Percentiles rank a stretch among this genome's conserved stretches.
These are phyloP conservation scores for Sphaeridia pumilis DNA, from an alignment of 2,888 invertebrate species.

Conservation along the genomic window DNA sequence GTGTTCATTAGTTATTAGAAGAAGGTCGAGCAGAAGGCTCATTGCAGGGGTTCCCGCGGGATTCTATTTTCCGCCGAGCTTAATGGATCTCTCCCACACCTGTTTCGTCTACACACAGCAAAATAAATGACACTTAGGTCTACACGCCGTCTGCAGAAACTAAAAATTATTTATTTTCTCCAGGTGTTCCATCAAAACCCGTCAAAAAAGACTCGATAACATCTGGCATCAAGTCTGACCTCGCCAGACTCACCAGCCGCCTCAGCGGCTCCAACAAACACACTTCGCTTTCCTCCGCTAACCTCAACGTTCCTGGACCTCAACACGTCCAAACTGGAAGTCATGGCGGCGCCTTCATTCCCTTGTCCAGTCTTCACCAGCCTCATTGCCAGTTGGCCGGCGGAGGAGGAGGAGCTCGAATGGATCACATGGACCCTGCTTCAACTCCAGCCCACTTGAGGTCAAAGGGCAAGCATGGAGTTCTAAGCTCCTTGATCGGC, in stretches of 20 bases:
- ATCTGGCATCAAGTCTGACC: constrained; percentile 23
- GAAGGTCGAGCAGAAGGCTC: too few relatives aligned
- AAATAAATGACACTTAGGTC: too few relatives aligned
- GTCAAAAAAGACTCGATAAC: constrained; percentile 19
- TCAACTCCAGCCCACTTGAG: constrained; percentile 12
- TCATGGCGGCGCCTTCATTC: constrained; percentile 40
- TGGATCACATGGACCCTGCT: constrained; percentile 35
- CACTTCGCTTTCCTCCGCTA: neutral
- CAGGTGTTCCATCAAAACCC: constrained; percentile 9
- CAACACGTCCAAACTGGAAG: constrained; percentile 21
- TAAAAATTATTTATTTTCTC: too few relatives aligned
- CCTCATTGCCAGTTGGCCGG: constrained; percentile 8
- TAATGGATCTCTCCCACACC: too few relatives aligned
- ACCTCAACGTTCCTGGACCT: constrained; percentile 12
- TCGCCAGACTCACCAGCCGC: constrained; percentile 23
- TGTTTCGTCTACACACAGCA: too few relatives aligned
- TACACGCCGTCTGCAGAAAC: too few relatives aligned
- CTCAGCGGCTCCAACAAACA: constrained; percentile 27
- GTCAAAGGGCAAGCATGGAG: constrained; percentile 39
- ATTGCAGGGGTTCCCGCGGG: too few relatives aligned
- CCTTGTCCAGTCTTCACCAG: constrained; percentile 10
- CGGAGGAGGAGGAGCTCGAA: constrained; percentile 17
- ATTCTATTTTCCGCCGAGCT: too few relatives aligned
- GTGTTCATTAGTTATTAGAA: too few relatives aligned
- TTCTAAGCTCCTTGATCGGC: constrained; percentile 48